Percentiles rank a stretch among this genome's conserved stretches.
Evolutionary conservation across 2,113 vertebrate genomes (phyloP).

Genomic region (Limnothrissa miodon): DNA sequence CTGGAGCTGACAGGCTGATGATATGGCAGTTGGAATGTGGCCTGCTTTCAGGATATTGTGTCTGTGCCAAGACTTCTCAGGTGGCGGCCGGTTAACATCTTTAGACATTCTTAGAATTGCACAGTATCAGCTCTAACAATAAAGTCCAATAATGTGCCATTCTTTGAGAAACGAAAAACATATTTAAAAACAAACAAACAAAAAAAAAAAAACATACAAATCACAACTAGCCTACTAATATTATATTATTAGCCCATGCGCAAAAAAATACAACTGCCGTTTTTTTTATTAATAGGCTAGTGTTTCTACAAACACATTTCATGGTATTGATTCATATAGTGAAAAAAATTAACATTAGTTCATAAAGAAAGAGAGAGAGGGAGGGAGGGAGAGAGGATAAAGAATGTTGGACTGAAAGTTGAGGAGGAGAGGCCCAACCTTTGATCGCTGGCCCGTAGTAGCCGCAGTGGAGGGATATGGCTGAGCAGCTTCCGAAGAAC

Average conservation of each 20-base stretch:
- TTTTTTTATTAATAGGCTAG: too few species aligned
- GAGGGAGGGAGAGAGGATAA: constrained; percentile 33
- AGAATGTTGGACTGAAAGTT: constrained; percentile 39
- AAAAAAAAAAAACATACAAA: too few species aligned
- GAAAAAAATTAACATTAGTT: too few species aligned
- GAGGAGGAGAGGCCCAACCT: constrained; percentile 43
- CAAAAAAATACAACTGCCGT: too few species aligned
- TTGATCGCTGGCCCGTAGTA: constrained; percentile 65
- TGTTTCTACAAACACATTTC: too few species aligned
- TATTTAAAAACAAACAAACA: too few species aligned
- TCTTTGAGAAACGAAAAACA: background rate
- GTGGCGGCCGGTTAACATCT: background rate
- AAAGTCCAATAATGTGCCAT: background rate
- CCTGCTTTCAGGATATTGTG: background rate
- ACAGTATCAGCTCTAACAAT: constrained; percentile 5
- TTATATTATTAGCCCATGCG: background rate
- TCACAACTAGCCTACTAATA: too few species aligned
- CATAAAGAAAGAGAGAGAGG: background rate
- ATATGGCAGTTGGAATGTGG: constrained; percentile 11
- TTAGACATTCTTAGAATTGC: background rate
- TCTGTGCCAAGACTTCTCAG: background rate
- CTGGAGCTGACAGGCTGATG: background rate
- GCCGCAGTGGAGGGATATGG: constrained; percentile 49
- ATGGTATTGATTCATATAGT: too few species aligned
- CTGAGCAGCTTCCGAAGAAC: constrained; percentile 57